phyloP scores from a whole-genome alignment of 2,113 vertebrate species.

The Paradisaea rubra region DNA sequence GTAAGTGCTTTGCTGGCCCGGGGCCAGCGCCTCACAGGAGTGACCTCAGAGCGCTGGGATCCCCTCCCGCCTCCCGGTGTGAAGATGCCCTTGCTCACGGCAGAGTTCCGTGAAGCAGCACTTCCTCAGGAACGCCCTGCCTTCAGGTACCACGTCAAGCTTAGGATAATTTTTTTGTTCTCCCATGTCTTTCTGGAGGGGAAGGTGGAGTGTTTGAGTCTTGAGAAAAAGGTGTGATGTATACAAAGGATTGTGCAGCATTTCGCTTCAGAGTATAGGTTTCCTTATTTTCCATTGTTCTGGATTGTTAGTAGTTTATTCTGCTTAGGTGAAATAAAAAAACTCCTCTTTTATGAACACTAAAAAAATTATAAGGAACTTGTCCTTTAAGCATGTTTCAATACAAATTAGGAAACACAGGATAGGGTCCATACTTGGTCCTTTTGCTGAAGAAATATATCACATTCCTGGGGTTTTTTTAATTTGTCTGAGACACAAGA shows the following conservation, averaged over 20 bases:
- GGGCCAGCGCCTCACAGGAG: not conserved
- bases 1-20: constrained; percentile 13
- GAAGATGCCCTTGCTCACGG: not conserved
- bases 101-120: not conserved
- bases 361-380: not conserved
- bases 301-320: not conserved
- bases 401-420: not conserved
- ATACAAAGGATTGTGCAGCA: not conserved
- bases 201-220: not conserved
- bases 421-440: not conserved
- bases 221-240: not conserved
- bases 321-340: not conserved
- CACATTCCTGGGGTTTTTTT: not conserved
- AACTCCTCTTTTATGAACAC: not conserved
- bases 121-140: not conserved
- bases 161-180: not conserved
- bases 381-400: not conserved
- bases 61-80: not conserved
- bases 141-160: not conserved
- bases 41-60: not conserved
- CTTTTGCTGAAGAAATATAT: not conserved
- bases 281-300: not conserved
- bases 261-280: not conserved
- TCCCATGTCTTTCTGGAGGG: not conserved
- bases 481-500: not conserved